These are phyloP conservation scores for Eurypyga helias DNA, from an alignment of 2,113 vertebrate species.

Conservation along the genomic window DNA sequence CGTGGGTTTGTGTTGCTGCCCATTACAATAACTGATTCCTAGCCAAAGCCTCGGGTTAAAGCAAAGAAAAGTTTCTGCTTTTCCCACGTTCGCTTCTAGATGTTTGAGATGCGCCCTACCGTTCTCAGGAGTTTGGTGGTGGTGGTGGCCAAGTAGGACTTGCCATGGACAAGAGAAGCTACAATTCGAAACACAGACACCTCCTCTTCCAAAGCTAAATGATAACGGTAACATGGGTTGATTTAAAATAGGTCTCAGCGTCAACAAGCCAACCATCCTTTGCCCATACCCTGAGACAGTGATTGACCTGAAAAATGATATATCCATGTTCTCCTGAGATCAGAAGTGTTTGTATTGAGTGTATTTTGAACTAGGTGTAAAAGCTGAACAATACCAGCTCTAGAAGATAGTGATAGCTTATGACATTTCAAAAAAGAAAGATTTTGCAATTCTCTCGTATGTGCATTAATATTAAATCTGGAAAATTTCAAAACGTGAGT, in stretches of 20 bases:
- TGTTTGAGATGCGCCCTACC: not conserved
- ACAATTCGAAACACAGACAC: not conserved
- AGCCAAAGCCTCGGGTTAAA: not conserved
- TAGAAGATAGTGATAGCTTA: not conserved
- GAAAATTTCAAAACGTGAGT: constrained; percentile 29
- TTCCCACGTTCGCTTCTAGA: not conserved
- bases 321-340: not conserved
- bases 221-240: not conserved
- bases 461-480: not conserved
- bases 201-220: fast-evolving
- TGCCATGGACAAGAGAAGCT: not conserved
- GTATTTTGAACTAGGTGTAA: not conserved
- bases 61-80: not conserved
- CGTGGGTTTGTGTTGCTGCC: not conserved
- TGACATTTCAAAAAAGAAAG: not conserved
- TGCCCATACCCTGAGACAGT: not conserved
- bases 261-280: not conserved
- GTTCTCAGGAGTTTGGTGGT: not conserved
- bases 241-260: not conserved
- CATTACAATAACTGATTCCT: not conserved
- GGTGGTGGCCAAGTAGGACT: not conserved
- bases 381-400: not conserved
- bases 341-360: not conserved
- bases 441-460: not conserved
- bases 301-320: not conserved